Percentiles rank a stretch among this genome's conserved stretches.
phyloP scores from a whole-genome alignment of 2,797 vertebrate species.

The Poecilia wingei region DNA sequence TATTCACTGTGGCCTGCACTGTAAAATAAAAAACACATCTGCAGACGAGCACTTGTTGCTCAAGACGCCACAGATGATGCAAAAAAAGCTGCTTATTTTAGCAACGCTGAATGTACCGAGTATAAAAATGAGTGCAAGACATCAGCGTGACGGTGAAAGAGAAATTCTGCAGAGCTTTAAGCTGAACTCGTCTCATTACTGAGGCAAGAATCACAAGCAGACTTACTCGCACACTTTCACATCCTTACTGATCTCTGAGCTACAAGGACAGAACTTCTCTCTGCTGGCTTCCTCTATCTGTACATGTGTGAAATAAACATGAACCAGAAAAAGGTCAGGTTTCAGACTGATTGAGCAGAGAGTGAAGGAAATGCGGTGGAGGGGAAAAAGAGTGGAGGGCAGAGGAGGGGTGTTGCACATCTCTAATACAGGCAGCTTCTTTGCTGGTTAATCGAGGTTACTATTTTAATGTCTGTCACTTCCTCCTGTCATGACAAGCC shows the following conservation, averaged over 20 bases:
- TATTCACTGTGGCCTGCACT: conserved; percentile 1
- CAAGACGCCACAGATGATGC: not conserved
- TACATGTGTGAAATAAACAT: conserved; percentile 20
- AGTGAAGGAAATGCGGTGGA: not conserved
- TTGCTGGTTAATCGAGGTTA: conserved; percentile 74
- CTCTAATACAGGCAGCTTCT: conserved; percentile 41
- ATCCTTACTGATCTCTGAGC: conserved; percentile 59
- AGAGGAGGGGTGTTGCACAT: not conserved
- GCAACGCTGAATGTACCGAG: not conserved
- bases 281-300: conserved; percentile 56
- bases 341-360: not conserved
- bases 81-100: not conserved
- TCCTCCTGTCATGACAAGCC: conserved; percentile 82
- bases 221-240: conserved; percentile 68
- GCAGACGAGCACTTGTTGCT: not conserved
- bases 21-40: not conserved
- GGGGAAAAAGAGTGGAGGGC: conserved; percentile 9
- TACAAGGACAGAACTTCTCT: conserved; percentile 47
- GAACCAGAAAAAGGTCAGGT: conserved; percentile 5
- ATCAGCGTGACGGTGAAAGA: conserved; percentile 17
- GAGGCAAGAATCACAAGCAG: conserved; percentile 67
- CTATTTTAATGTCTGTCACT: conserved; percentile 83
- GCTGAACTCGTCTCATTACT: conserved; percentile 70
- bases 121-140: not conserved
- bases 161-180: conserved; percentile 50